These are phyloP conservation scores for Leptinotarsa rubiginosa DNA, from an alignment of 2,888 invertebrate genomes.

Conservation along the genomic window DNA sequence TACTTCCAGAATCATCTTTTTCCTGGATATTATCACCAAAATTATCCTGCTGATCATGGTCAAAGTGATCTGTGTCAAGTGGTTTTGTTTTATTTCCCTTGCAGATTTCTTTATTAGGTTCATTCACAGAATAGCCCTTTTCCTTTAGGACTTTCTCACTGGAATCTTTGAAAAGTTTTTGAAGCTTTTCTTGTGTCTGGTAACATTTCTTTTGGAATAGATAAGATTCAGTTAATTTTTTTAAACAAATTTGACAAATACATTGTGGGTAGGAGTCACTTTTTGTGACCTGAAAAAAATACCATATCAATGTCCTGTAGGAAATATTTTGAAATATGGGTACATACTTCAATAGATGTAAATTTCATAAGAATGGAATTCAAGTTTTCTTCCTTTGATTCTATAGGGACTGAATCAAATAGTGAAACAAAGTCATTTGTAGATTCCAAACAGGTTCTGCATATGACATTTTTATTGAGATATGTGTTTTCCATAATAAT, in stretches of 20 bases:
- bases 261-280: conserved; percentile 51
- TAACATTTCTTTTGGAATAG: conserved; percentile 55
- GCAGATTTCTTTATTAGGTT: too few relatives aligned
- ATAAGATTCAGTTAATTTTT: conserved; percentile 52
- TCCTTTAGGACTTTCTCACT: neutral
- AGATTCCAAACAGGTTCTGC: conserved; percentile 52
- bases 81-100: neutral
- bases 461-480: conserved; percentile 24
- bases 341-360: conserved; percentile 50
- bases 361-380: conserved; percentile 50
- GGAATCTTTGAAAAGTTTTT: conserved; percentile 36
- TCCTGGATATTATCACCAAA: neutral
- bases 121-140: neutral
- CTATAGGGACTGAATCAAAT: conserved; percentile 46
- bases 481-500: neutral
- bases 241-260: conserved; percentile 55
- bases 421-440: conserved; percentile 46
- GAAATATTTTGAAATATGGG: neutral
- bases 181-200: conserved; percentile 49
- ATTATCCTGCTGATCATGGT: neutral
- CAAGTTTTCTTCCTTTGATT: conserved; percentile 45
- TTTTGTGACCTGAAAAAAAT: conserved; percentile 47
- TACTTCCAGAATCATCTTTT: conserved; percentile 5
- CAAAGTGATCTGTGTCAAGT: neutral
- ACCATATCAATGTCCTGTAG: conserved; percentile 12